Evolutionary conservation across 2,113 vertebrate genomes (phyloP), one percentile per base, ranked within the genome.

Genomic region (Gopherus flavomarginatus): DNA sequence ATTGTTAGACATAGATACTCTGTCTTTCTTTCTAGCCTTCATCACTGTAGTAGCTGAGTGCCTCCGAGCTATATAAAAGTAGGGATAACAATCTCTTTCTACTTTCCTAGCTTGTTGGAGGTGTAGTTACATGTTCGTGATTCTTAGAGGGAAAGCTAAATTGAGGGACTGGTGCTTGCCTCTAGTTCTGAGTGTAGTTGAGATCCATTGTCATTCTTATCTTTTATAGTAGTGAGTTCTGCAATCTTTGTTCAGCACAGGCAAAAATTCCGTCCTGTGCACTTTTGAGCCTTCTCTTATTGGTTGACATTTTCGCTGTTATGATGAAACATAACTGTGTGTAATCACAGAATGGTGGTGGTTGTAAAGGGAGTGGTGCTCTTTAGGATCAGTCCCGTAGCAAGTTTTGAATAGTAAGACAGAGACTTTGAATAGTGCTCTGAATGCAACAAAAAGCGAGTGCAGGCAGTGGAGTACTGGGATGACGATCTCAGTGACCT

Each of bases 1-100:
- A 59, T 81, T 94, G 31, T 89, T 92, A 94, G 54, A 89, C 82
- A 47, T 88, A 90, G 90, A 93, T 89, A 77, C 50, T 90, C 22
- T 80, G 5, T 91, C 92, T 96, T 95, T 95, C 93, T 95, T 95
- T 29, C n/a, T 87, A 95, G 69, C 85, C 94, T 93, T 97, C 69
- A 87, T 94, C 69, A 93, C 91, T 24, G 81, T 95, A 13, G 47
- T 49, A 86, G 27, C 24, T 91, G 95, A 87, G 81, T 95, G 42
- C 93, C 82, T 93, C 56, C 54, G 95, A 95, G 95, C 86, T 95
- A 72, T 96, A 92, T 96, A 95, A 95, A 95, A 96, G 93, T 90
- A 92, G 94, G 96, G 92, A 86, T 96, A 59, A 96, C 95, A 96
- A 0, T 86, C 54, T 92, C 9, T 92, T 38, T 81, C 31, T 91